A percentile compares a stretch with the other conserved stretches of the same genome.
phyloP scores from a whole-genome alignment of 2,113 vertebrate species.

The Boulengeromyrus knoepffleri region DNA sequence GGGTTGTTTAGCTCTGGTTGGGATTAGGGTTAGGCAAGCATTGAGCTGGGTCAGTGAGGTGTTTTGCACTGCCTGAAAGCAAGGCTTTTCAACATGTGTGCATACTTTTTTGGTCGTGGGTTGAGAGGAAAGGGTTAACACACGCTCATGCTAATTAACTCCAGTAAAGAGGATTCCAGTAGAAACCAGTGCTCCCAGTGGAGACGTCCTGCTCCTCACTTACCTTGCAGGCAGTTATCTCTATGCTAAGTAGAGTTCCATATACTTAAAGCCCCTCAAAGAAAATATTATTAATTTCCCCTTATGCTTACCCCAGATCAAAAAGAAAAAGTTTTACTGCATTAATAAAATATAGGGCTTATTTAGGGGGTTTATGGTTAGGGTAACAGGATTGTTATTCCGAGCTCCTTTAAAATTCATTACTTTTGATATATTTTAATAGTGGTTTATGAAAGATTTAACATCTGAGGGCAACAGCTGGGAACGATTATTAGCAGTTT shows the following conservation, averaged over 20 bases:
- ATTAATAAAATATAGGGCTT: constrained; percentile 30
- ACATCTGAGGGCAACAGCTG: neutral
- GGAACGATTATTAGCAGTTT: constrained; percentile 6
- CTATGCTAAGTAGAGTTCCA: constrained; percentile 23
- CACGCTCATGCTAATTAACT: constrained; percentile 32
- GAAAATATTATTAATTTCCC: constrained; percentile 32
- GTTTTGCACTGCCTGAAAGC: neutral
- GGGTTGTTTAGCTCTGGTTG: constrained; percentile 2
- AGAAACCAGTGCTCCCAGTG: constrained; percentile 27
- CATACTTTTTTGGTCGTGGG: neutral
- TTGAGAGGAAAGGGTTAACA: constrained; percentile 6
- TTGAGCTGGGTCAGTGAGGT: neutral
- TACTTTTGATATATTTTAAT: constrained; percentile 22
- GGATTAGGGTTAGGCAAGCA: neutral
- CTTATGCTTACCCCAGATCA: constrained; percentile 27
- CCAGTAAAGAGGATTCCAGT: constrained; percentile 16
- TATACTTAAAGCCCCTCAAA: constrained; percentile 19
- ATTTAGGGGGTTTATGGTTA: constrained; percentile 27
- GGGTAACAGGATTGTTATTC: constrained; percentile 18
- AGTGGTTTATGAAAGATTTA: constrained; percentile 14
- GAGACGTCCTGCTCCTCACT: neutral
- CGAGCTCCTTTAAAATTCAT: constrained; percentile 24
- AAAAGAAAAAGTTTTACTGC: constrained; percentile 19
- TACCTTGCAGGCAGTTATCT: constrained; percentile 22
- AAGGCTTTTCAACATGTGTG: neutral